Conservation (phyloP, 2,113 vertebrate genomes). For the Dipodomys spectabilis region DNA sequence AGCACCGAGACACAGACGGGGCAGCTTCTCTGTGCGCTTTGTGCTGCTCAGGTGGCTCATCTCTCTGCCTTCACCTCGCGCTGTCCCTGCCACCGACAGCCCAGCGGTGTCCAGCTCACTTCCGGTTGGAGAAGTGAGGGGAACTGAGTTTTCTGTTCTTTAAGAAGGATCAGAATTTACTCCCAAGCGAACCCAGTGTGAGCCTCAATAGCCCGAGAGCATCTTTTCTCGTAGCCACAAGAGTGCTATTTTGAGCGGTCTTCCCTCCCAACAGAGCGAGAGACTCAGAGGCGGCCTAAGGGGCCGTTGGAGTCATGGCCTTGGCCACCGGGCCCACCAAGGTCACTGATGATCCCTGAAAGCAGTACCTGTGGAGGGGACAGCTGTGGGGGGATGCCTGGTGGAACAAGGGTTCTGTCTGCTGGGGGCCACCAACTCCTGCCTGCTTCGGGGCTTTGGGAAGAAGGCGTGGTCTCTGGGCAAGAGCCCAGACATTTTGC, state of each 20-base stretch:
- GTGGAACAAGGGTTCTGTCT: neutral
- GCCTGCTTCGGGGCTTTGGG: neutral
- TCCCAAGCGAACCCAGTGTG: neutral
- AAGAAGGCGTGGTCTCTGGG: neutral
- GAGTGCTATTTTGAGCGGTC: neutral
- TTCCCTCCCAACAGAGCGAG: neutral
- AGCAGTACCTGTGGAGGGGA: neutral
- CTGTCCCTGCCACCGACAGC: neutral
- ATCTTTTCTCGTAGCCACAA: neutral
- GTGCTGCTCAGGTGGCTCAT: neutral
- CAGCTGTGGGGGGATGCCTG: neutral
- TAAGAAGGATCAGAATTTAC: neutral
- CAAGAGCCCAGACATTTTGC: neutral
- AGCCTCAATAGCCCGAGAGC: neutral
- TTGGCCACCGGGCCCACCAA: neutral
- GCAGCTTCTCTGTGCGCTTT: neutral
- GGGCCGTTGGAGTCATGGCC: rapidly evolving
- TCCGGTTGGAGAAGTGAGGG: neutral
- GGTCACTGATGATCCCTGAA: neutral
- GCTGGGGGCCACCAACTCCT: neutral
- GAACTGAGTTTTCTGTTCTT: constrained; percentile 2
- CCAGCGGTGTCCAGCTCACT: neutral
- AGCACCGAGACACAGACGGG: no score
- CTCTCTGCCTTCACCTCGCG: neutral
- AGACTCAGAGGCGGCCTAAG: neutral